These are phyloP conservation scores for Chionis minor DNA, from an alignment of 2,113 vertebrate species.

Conservation along the genomic window DNA sequence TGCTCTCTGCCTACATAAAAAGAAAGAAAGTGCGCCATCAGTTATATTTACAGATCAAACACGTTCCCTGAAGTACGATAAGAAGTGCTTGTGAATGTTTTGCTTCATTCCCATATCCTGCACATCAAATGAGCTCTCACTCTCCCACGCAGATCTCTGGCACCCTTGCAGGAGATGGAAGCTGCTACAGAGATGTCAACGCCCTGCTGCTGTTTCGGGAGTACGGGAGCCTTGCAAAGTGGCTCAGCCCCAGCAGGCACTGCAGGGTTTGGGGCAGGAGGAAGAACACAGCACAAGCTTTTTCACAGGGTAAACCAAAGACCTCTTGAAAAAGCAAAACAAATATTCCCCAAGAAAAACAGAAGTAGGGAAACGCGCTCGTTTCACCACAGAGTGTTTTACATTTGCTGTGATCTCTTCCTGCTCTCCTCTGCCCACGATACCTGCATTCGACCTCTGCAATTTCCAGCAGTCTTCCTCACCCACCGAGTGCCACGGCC, in stretches of 20 bases:
- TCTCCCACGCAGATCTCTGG: background rate
- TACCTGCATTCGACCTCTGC: background rate
- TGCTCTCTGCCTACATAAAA: background rate
- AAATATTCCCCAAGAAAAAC: background rate
- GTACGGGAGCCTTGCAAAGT: background rate
- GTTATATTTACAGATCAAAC: background rate
- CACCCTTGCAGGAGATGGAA: background rate
- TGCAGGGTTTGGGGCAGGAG: background rate
- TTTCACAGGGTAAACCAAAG: background rate
- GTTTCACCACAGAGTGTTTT: accelerated
- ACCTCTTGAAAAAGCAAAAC: background rate
- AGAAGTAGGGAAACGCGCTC: background rate
- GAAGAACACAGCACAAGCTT: background rate
- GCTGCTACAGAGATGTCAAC: background rate
- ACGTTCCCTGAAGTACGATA: background rate
- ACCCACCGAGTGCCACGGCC: accelerated
- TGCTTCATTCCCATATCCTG: background rate
- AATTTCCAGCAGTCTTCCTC: background rate
- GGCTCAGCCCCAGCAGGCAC: background rate
- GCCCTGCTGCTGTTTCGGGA: background rate
- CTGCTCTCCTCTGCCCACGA: background rate
- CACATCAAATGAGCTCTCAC: background rate
- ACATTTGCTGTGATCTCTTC: background rate
- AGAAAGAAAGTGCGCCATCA: background rate
- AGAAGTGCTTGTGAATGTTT: background rate